Percentiles rank a stretch among this genome's conserved stretches.
phyloP scores from a whole-genome alignment of 2,113 vertebrate genomes.

The Polypterus bichir region DNA sequence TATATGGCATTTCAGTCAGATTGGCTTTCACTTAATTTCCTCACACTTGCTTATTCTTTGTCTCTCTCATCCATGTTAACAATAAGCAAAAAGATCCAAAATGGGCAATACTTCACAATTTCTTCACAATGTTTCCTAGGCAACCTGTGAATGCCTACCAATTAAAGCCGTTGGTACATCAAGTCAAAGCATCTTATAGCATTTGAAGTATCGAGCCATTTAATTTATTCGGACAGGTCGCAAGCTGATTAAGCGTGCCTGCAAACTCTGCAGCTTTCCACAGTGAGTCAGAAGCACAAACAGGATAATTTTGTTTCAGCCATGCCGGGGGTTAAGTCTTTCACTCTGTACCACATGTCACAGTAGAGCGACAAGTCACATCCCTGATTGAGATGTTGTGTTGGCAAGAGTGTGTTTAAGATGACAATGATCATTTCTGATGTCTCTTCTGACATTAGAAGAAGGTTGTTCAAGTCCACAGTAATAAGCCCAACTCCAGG shows the following conservation, averaged over 20 bases:
- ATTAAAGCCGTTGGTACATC: constrained; percentile 29
- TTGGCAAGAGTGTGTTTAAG: constrained; percentile 13
- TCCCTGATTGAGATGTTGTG: constrained; percentile 35
- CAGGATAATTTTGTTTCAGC: constrained; percentile 5
- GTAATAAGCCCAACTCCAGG: too few species aligned
- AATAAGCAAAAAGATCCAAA: background rate
- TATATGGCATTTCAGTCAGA: background rate
- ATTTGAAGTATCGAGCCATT: constrained; percentile 5
- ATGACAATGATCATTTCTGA: too few species aligned
- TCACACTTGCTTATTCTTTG: too few species aligned
- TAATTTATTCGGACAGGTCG: constrained; percentile 1
- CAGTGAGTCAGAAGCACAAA: background rate
- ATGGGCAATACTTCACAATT: background rate
- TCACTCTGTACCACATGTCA: background rate
- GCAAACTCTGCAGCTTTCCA: background rate
- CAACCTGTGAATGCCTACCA: constrained; percentile 4
- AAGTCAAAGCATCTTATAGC: constrained; percentile 41
- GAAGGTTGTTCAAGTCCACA: too few species aligned
- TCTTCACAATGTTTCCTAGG: constrained; percentile 7
- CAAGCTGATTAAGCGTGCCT: constrained; percentile 2
- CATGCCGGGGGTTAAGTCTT: background rate
- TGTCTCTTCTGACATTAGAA: too few species aligned
- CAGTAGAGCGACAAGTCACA: background rate
- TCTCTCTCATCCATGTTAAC: background rate
- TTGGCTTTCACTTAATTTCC: too few species aligned